These are phyloP conservation scores for Masticophis lateralis DNA, from an alignment of 2,797 vertebrate genomes.

Conservation along the genomic window DNA sequence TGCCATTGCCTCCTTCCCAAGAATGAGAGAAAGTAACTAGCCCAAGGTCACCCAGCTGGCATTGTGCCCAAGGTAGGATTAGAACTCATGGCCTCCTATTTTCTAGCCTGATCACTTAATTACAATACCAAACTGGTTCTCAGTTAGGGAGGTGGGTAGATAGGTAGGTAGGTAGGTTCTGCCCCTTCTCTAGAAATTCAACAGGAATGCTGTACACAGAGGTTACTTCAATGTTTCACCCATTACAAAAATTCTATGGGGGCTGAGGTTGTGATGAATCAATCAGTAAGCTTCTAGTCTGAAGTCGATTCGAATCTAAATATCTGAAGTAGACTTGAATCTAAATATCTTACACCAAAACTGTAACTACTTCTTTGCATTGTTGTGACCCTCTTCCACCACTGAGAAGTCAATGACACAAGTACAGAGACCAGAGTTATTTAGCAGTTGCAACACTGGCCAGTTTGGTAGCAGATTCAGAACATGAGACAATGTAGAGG, in stretches of 20 bases:
- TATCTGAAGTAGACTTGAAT: not conserved
- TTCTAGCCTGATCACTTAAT: not conserved
- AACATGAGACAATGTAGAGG: not conserved
- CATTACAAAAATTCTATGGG: not conserved
- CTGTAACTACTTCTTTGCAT: not conserved
- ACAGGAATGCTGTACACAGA: not conserved
- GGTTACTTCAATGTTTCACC: not conserved
- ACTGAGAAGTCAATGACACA: not conserved
- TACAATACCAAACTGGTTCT: not conserved
- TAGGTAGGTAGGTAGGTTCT: not conserved
- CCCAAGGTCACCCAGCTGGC: not conserved
- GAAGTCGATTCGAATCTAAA: not conserved
- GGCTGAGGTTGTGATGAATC: not conserved
- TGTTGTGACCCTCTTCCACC: not conserved
- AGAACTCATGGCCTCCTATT: not conserved
- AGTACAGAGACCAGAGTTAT: not conserved
- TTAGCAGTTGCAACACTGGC: not conserved
- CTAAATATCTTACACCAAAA: not conserved
- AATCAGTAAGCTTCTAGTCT: not conserved
- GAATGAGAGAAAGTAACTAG: not conserved
- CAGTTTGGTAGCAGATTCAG: not conserved
- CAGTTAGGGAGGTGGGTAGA: accelerated
- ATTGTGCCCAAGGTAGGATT: no score
- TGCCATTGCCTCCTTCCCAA: not conserved
- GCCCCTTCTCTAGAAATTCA: not conserved